Evolutionary conservation across 2,888 invertebrate species (phyloP), one percentile per base, ranked within the genome.

Genomic region (Parnassius smintheus): DNA sequence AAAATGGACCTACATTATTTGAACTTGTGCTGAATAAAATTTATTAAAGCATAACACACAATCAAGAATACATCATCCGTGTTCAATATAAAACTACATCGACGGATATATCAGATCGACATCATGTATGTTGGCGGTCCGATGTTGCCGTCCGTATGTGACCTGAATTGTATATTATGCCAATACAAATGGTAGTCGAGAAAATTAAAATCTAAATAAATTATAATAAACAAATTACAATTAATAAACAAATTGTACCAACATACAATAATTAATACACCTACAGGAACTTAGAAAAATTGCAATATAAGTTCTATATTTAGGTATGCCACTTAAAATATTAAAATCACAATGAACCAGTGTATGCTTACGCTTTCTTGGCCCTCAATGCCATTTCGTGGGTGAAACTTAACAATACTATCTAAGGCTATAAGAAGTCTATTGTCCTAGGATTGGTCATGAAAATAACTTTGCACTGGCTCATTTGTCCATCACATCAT

Each of bases 281-380:
- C 91, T 91, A 91, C 90, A 91, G 91, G 91, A 91, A 91, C 91
- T 87, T 91, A 91, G 90, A 84, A 89, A 86, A 91, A 90, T 91
- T 91, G 91, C 91, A 91, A 88, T 90, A 85, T 85, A 88, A 88
- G 88, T 90, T 89, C 88, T 90, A 91, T 88, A 88, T 86, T 88
- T 90, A 91, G 88, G 81, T 91, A 91, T 91, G 91, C 91, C 91
- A 91, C 91, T 89, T 88, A 88, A 85, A 78, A 81, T 79, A 83
- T 81, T 87, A 84, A 76, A 80, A 78, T 77, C 77, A 80, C 74
- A 81, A 81, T 72, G 80, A 80, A 80, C 80, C 82, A 77, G 74
- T 78, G 75, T 72, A 72, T 75, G 71, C 69, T 73, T 72, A 68
- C 71, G 75, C 79, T 72, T 71, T 51, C 61, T 56, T 61, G 61